Evolutionary conservation across 2,888 invertebrate species (phyloP).

Genomic region (Onthophagus sagittarius): DNA sequence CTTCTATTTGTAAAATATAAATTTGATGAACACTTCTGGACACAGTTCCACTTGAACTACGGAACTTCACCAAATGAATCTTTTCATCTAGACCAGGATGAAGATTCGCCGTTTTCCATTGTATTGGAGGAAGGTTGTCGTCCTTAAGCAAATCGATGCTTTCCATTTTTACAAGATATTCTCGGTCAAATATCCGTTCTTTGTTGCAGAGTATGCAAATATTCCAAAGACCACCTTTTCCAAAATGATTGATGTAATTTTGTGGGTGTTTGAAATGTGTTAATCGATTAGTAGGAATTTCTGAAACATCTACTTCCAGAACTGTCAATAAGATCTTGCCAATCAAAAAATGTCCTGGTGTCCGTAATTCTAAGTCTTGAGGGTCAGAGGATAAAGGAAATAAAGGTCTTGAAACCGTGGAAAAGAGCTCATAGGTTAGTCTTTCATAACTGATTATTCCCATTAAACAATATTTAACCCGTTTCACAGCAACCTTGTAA

Average conservation of each 20-base stretch:
- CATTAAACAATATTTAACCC: slow-evolving; percentile 27
- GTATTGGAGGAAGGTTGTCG: no score
- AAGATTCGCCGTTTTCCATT: no score
- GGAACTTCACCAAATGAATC: no score
- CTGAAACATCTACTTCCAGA: background rate
- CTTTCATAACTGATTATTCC: slow-evolving; percentile 17
- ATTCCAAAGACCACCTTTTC: background rate
- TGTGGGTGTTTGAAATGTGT: background rate
- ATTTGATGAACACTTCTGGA: no score
- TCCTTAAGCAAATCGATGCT: no score
- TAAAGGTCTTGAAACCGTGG: slow-evolving; percentile 35
- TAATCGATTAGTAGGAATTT: background rate
- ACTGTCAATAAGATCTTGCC: background rate
- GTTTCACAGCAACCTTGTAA: slow-evolving; percentile 30
- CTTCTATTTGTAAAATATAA: no score
- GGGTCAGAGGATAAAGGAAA: slow-evolving; percentile 30
- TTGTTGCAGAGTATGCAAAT: no score
- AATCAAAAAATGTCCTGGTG: slow-evolving; percentile 11
- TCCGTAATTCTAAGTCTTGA: slow-evolving; percentile 21
- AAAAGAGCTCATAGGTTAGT: slow-evolving; percentile 27
- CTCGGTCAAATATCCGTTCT: no score
- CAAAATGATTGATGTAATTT: background rate
- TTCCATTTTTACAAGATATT: no score
- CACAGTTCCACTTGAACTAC: no score
- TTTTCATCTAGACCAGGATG: no score